Evolutionary conservation across 2,797 vertebrate species (phyloP).

Genomic region (Pyrocephalus nanus): DNA sequence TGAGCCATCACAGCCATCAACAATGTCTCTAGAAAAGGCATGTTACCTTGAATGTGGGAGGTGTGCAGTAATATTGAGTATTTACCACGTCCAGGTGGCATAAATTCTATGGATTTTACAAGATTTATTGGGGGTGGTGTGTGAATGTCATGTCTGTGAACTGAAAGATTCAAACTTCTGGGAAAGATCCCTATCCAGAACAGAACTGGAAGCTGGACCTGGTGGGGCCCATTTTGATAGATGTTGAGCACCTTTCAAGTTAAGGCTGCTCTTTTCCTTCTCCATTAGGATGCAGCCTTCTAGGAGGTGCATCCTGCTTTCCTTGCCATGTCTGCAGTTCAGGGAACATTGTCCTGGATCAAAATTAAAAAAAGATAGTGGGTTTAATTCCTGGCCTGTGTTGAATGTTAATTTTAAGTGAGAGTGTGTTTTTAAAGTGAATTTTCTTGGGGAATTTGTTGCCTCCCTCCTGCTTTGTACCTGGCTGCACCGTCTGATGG

Average conservation of each 20-base stretch:
- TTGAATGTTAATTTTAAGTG: neutral
- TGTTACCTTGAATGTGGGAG: neutral
- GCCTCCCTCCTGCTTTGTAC: neutral
- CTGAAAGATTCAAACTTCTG: neutral
- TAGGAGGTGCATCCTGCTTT: neutral
- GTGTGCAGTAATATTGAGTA: fast-evolving
- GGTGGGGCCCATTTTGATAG: too few relatives aligned
- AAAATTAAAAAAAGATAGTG: neutral
- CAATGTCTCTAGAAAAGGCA: neutral
- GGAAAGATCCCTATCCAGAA: neutral
- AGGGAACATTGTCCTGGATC: neutral
- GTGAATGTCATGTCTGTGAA: neutral
- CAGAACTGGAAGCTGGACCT: neutral
- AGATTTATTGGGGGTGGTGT: fast-evolving
- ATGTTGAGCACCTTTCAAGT: neutral
- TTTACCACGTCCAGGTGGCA: neutral
- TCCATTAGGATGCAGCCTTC: neutral
- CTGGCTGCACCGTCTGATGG: neutral
- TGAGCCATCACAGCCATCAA: neutral
- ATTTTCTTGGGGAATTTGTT: neutral
- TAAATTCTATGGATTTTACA: neutral
- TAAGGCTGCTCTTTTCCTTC: neutral
- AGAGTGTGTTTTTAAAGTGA: neutral
- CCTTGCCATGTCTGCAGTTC: neutral
- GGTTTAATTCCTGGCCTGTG: neutral